Percentiles rank a stretch among this genome's conserved stretches.
These are phyloP conservation scores for Pachyuromys duprasi DNA, from an alignment of 2,797 vertebrate genomes.

Conservation along the genomic window DNA sequence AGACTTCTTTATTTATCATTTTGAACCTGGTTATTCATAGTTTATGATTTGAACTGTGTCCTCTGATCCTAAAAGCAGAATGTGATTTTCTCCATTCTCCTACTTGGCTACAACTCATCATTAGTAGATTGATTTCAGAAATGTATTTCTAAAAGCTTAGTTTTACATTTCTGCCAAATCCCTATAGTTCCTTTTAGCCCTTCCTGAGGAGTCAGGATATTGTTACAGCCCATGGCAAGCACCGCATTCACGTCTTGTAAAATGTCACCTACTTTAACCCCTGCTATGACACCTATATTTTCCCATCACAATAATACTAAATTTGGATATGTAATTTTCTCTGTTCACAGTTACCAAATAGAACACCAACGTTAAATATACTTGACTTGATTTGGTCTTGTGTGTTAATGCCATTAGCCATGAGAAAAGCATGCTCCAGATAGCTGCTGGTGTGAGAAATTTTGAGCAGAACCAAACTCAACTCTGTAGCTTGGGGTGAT, in stretches of 20 bases:
- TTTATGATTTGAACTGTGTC: neutral
- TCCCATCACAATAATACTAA: neutral
- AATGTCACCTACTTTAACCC: neutral
- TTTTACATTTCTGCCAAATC: neutral
- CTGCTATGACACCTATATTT: neutral
- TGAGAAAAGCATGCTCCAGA: neutral
- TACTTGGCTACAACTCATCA: neutral
- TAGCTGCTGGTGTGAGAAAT: neutral
- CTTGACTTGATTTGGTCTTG: neutral
- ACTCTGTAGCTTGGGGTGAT: neutral
- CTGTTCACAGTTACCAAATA: neutral
- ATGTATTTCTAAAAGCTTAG: neutral
- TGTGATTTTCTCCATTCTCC: neutral
- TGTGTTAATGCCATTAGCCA: neutral
- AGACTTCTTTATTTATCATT: neutral
- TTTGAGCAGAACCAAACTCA: neutral
- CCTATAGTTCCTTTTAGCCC: neutral
- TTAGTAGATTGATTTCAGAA: slow-evolving; percentile 16
- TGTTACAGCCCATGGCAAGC: neutral
- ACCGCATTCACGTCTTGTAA: neutral
- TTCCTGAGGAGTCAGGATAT: neutral
- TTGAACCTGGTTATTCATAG: neutral
- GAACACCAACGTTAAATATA: neutral
- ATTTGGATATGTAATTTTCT: neutral
- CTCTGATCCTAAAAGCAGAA: neutral